Evolutionary conservation across 2,797 vertebrate genomes (phyloP), one percentile per base, ranked within the genome.

Genomic region (Coluber constrictor): DNA sequence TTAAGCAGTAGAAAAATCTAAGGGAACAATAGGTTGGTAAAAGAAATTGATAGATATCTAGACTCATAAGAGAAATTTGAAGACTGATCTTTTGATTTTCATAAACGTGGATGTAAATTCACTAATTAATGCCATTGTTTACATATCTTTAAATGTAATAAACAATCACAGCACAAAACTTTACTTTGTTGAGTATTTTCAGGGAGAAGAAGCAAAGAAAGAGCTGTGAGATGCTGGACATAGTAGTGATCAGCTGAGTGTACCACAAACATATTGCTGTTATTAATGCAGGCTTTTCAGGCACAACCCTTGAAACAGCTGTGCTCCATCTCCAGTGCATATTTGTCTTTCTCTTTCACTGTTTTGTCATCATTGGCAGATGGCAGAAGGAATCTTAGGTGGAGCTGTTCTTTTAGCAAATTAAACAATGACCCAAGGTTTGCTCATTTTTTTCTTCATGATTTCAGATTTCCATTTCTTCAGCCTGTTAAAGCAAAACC

Each of bases 391-490:
- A 97, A 43, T 95, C 95, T 96, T 97, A 97, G 97, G 97, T 97
- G 97, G 96, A 94, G 97, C 94, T 96, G 94, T 95, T 97, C 96
- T 97, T 94, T 96, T 92, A 97, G 93, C 25, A 94, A 97, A 96
- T 97, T 97, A 97, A 97, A 97, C 96, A 97, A 96, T 97, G 96
- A 97, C 96, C 96, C 96, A 97, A 97, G 96, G 95, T 97, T 96
- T 95, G 94, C 96, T 98, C 95, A 97, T 96, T 97, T 97, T 95
- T 97, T 97, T 97, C 96, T 96, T 95, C 91, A 57, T 94, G 96
- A 95, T 96, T 96, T 96, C 95, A 96, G 95, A 97, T 96, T 96
- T 96, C 96, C 96, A 97, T 97, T 96, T 94, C 95, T 96, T 97
- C 95, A 95, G 95, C 96, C 93, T 94, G 92, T 92, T 95, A 93